phyloP scores from a whole-genome alignment of 2,888 invertebrate genomes.

The Pachliopta kotzebuea region DNA sequence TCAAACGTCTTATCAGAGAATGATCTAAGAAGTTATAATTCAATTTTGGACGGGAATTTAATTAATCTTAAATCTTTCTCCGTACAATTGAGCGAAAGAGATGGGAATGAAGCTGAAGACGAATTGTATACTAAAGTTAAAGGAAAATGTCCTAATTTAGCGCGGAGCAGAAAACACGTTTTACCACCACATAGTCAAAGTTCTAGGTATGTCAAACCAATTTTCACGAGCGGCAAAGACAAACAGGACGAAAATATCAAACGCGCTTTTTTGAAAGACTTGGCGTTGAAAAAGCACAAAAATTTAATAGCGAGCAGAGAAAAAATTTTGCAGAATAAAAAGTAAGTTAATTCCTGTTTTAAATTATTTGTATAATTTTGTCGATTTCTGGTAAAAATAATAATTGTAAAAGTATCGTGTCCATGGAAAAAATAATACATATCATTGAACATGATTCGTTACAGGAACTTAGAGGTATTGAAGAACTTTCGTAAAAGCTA shows the following conservation, averaged over 20 bases:
- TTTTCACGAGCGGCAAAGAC: slow-evolving; percentile 40
- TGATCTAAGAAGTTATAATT: slow-evolving; percentile 59
- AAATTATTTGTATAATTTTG: not conserved
- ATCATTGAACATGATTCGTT: slow-evolving; percentile 29
- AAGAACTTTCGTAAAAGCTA: slow-evolving; percentile 77
- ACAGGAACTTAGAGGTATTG: slow-evolving; percentile 65
- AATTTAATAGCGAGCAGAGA: slow-evolving; percentile 77
- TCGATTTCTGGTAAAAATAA: not conserved
- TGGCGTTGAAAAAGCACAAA: slow-evolving; percentile 79
- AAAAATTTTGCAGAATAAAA: slow-evolving; percentile 80
- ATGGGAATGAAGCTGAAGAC: slow-evolving; percentile 47
- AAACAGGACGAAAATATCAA: slow-evolving; percentile 57
- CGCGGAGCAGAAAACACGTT: slow-evolving; percentile 59
- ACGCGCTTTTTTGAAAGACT: slow-evolving; percentile 64
- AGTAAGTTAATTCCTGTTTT: slow-evolving; percentile 60
- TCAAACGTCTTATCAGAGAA: slow-evolving; percentile 40
- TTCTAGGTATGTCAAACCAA: slow-evolving; percentile 58
- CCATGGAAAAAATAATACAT: not conserved
- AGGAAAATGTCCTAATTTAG: slow-evolving; percentile 64
- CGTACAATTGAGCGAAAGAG: slow-evolving; percentile 59
- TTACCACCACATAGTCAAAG: slow-evolving; percentile 68
- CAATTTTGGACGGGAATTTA: slow-evolving; percentile 54
- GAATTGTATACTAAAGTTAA: slow-evolving; percentile 50
- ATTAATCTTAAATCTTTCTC: slow-evolving; percentile 46
- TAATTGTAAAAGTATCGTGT: no score